Evolutionary conservation across 2,888 invertebrate species (phyloP).

Genomic region (Trichacis sp.): DNA sequence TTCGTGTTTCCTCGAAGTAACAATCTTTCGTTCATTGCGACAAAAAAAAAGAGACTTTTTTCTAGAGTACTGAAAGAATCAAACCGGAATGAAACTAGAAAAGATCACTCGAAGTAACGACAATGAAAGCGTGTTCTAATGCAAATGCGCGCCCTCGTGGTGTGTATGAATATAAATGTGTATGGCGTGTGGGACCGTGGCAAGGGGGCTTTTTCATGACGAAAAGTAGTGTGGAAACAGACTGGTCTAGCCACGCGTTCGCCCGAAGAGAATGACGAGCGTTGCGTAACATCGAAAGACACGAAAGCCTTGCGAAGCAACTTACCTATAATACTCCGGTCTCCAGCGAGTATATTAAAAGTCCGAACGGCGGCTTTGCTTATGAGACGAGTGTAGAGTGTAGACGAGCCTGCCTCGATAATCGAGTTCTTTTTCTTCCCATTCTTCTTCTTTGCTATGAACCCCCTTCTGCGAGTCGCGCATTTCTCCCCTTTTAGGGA

Average conservation of each 20-base stretch:
- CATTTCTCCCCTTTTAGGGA: too few species aligned
- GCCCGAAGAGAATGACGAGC: not conserved
- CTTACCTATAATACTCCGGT: not conserved
- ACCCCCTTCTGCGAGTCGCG: too few species aligned
- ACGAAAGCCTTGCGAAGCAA: conserved; percentile 6
- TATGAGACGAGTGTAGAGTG: too few species aligned
- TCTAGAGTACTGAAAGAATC: too few species aligned
- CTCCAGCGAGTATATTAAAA: not conserved
- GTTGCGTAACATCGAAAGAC: conserved; percentile 7
- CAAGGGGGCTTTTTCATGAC: not conserved
- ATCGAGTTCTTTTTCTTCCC: not conserved
- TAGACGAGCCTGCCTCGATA: not conserved
- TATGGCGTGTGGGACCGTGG: not conserved
- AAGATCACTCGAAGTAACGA: too few species aligned
- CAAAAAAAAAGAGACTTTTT: too few species aligned
- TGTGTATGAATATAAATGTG: not conserved
- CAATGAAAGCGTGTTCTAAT: too few species aligned
- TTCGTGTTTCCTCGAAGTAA: too few species aligned
- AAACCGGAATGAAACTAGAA: too few species aligned
- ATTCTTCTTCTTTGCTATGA: too few species aligned
- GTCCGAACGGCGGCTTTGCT: too few species aligned
- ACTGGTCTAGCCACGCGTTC: not conserved
- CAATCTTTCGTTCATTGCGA: too few species aligned
- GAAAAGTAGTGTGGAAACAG: not conserved
- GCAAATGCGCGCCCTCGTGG: not conserved